Evolutionary conservation across 2,113 vertebrate species (phyloP), one percentile per base, ranked within the genome.

Genomic region (Labeo catla): DNA sequence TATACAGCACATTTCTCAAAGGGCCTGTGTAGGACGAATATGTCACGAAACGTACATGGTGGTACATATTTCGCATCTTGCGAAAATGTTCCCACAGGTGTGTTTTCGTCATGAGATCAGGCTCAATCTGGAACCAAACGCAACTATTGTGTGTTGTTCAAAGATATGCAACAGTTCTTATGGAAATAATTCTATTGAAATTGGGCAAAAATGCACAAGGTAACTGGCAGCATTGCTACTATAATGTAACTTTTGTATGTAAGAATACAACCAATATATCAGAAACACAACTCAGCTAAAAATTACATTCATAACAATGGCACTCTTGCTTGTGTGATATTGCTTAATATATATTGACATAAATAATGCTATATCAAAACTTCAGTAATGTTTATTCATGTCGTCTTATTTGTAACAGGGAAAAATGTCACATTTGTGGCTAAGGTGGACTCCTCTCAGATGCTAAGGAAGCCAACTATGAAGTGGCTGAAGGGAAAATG

Each of bases 401-500:
- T 54, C 2, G 19, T 77, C 54, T 54, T 52, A 34, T 16, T 77
- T 28, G 68, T 74, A 47, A 50, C 92, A 98, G 97, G 97, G 1
- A 95, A 95, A 84, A 92, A 97, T 43, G 6, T 94, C 6, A 85
- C 82, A 1, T 92, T 97, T 9, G 34, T 88, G 82, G 92, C 94
- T 16, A 96, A 95, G 85, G 93, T 98, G 86, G 96, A 97, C 23
- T 95, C 96, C 7, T 89, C 94, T 2, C 93, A 87, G 11, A 91
- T 98, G 36, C 43, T 88, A 0, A 94, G 87, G 87, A 97, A 96
- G 86, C 96, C 97, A 0, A 1, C 6, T 12, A 84, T 97, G 91
- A 97, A 96, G 52, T 98, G 97, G 97, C 92, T 98, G 91, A 98
- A 98, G 92, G 97, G 97, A 7, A 98, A 98, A 84, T 98, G 97